Evolutionary conservation across 1,140 invertebrate species (phyloP), one percentile per base, ranked within the genome.

Genomic region (Tetramorium simillimum): DNA sequence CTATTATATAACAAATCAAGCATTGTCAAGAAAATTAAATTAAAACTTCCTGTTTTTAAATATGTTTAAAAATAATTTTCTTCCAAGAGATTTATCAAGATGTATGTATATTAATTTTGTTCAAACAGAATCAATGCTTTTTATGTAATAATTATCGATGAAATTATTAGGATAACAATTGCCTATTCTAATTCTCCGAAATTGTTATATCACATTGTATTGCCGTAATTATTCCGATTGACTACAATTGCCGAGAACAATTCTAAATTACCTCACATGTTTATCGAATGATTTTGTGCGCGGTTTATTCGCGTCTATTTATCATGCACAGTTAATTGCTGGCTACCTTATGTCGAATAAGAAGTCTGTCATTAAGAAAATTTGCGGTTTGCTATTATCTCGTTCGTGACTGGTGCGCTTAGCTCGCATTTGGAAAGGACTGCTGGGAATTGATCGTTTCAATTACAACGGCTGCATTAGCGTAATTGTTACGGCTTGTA

Each of bases 361-460:
- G 80, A 84, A 84, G 69, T 84, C 80, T 84, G 69, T 84, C 78
- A 63, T 75, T 60, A 65, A 67, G 69, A 51, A 86, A 60, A 53
- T 84, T 90, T 75, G 89, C 53, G 73, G 46, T 65, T 51, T 56
- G 72, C 77, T 82, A 89, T 86, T 89, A 46, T 80, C 73, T 78
- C 86, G 86, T 90, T 90, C 89, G 89, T 90, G 89, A 90, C 86
- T 56, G 21, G 65, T 40, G 62, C 75, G 43, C 37, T 90, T 85
- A 88, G 63, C 49, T 80, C 62, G 37, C 60, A 58, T 72, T 76
- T 21, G 80, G 69, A 73, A 78, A 72, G 80, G 73, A 70, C 88
- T 77, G 76, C 62, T 43, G 88, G 86, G 75, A 90, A 85, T 90
- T 78, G 88, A 90, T 87, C 85, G 86, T 90, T 90, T 90, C 86